phyloP scores from a whole-genome alignment of 2,113 vertebrate species.

The Origma solitaria region DNA sequence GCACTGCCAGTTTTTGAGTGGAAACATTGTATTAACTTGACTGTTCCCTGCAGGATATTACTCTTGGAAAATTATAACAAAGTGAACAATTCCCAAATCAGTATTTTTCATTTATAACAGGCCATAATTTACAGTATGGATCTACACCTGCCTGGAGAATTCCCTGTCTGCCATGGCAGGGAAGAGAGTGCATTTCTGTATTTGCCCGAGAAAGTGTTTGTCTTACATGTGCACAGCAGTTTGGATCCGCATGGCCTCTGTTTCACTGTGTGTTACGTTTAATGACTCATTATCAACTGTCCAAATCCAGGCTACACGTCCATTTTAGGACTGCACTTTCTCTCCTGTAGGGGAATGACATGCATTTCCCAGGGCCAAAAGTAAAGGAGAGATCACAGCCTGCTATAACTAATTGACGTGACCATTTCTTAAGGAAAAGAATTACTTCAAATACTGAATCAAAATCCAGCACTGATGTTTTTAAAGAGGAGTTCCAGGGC shows the following conservation, averaged over 20 bases:
- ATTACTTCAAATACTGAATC: background rate
- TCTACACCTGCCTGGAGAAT: background rate
- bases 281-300: background rate
- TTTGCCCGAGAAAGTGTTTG: background rate
- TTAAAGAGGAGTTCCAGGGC: background rate
- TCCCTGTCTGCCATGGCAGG: background rate
- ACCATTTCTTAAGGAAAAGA: constrained; percentile 12
- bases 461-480: background rate
- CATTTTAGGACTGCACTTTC: background rate
- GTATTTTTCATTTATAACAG: constrained; percentile 43
- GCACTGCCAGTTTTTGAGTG: constrained; percentile 47
- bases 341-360: background rate
- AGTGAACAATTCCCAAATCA: constrained; percentile 39
- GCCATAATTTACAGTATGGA: constrained; percentile 25
- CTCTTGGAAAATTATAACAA: constrained; percentile 44
- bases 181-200: background rate
- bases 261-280: accelerated
- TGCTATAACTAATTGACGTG: background rate
- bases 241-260: background rate
- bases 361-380: background rate
- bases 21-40: constrained; percentile 61
- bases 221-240: background rate
- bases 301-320: background rate
- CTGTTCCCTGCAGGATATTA: constrained; percentile 26
- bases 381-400: background rate